Percentiles rank a stretch among this genome's conserved stretches.
Conservation (phyloP, 2,113 vertebrate species). For the Anhinga anhinga region DNA sequence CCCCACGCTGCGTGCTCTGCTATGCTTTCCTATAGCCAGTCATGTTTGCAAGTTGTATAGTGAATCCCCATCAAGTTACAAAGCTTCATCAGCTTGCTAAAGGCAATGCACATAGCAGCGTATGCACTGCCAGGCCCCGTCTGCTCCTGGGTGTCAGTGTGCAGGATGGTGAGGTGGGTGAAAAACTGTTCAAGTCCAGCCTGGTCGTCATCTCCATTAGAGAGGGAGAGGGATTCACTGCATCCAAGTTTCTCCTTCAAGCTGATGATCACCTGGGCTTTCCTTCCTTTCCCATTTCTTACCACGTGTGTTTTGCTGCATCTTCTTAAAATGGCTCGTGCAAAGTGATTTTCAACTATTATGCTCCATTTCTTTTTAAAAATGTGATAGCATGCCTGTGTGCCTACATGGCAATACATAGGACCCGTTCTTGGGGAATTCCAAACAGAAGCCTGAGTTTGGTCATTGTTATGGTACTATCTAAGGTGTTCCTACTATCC, state of each 20-base stretch:
- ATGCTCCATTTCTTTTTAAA: not conserved
- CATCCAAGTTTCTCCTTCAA: not conserved
- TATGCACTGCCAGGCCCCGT: accelerated
- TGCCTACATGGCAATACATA: not conserved
- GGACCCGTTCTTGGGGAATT: not conserved
- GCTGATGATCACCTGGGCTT: not conserved
- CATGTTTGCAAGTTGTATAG: not conserved
- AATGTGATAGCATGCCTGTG: not conserved
- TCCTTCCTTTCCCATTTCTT: not conserved
- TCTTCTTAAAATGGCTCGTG: not conserved
- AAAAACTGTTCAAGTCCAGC: not conserved
- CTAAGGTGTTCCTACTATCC: not conserved
- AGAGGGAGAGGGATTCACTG: not conserved
- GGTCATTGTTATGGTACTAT: no score
- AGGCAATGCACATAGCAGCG: accelerated
- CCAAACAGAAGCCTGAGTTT: not conserved
- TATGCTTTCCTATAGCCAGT: no score
- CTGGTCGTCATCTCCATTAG: not conserved
- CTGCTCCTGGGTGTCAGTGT: not conserved
- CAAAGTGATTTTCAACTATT: not conserved
- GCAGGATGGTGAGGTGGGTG: not conserved
- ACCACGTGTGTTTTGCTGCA: not conserved
- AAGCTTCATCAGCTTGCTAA: not conserved
- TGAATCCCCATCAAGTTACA: no score
- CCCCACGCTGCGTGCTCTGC: no score